A percentile compares a stretch with the other conserved stretches of the same genome.
These are phyloP conservation scores for Asobara japonica DNA, from an alignment of 1,140 invertebrate genomes.

Conservation along the genomic window DNA sequence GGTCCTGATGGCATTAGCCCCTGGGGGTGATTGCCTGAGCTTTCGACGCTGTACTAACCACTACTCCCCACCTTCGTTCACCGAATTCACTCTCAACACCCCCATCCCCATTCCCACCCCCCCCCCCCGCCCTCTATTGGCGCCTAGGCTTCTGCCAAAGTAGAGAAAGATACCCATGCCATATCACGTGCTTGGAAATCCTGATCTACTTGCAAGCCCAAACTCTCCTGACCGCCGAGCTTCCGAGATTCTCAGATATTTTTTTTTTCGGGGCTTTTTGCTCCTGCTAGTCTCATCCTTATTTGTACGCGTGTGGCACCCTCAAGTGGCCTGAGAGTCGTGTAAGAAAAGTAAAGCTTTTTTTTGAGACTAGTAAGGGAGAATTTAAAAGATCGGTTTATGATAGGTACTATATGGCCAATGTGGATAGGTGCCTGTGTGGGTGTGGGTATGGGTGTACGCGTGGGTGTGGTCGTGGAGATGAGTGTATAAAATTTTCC, in stretches of 20 bases:
- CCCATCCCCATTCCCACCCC: neutral
- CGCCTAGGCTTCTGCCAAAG: neutral
- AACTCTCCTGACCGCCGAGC: conserved; percentile 7
- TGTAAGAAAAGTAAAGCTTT: neutral
- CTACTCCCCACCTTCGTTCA: neutral
- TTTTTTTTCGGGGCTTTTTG: conserved; percentile 33
- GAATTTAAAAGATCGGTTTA: neutral
- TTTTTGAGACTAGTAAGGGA: neutral
- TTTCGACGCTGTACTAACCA: conserved; percentile 37
- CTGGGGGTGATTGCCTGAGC: conserved; percentile 56
- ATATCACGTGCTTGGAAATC: conserved; percentile 28
- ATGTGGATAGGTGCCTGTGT: no score
- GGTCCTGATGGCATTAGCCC: conserved; percentile 61
- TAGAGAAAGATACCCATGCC: conserved; percentile 8
- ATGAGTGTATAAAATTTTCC: no score
- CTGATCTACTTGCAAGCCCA: conserved; percentile 34
- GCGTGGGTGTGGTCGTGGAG: no score
- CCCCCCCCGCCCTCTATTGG: neutral
- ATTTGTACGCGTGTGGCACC: conserved; percentile 46
- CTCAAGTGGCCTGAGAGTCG: conserved; percentile 46
- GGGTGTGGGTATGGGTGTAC: no score
- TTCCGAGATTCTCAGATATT: conserved; percentile 29
- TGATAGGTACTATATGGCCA: neutral
- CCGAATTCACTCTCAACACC: neutral
- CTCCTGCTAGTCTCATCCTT: conserved; percentile 39